Conservation (phyloP, 64 coral and sea anemone genomes). For the Exaiptasia diaphana region DNA sequence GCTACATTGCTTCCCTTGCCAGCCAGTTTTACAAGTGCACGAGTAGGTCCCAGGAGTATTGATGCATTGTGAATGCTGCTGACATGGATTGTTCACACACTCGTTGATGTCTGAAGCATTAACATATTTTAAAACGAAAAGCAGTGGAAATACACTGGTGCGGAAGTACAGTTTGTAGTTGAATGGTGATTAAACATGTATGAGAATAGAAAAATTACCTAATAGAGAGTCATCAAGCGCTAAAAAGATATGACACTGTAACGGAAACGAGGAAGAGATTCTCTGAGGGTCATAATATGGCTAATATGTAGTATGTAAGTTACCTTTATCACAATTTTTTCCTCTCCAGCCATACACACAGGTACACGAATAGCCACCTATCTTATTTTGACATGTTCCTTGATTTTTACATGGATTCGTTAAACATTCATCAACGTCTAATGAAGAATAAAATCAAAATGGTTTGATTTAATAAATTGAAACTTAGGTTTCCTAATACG, state of each 20-base stretch:
- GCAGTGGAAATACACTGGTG: too few species aligned
- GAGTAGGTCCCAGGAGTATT: not conserved
- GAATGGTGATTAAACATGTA: too few species aligned
- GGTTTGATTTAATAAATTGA: too few species aligned
- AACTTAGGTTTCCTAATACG: too few species aligned
- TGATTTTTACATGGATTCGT: slow-evolving; percentile 1
- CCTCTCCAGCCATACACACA: not conserved
- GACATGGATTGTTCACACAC: not conserved
- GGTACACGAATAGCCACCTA: not conserved
- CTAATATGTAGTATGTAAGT: not conserved
- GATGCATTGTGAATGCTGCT: not conserved
- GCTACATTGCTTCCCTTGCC: too few species aligned
- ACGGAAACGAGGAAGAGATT: too few species aligned
- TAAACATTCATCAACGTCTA: not conserved
- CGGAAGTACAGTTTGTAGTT: too few species aligned
- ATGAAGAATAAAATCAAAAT: not conserved
- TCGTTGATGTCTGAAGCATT: slow-evolving; percentile 2
- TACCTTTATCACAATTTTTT: slow-evolving; percentile 4
- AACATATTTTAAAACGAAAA: too few species aligned
- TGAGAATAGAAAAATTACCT: too few species aligned
- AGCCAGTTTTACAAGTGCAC: not conserved
- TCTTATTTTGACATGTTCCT: not conserved
- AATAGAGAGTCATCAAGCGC: too few species aligned
- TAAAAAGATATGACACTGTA: too few species aligned
- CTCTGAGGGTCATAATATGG: not conserved